phyloP scores from a whole-genome alignment of 92 coral and sea anemone species.

The Porites cylindrica region DNA sequence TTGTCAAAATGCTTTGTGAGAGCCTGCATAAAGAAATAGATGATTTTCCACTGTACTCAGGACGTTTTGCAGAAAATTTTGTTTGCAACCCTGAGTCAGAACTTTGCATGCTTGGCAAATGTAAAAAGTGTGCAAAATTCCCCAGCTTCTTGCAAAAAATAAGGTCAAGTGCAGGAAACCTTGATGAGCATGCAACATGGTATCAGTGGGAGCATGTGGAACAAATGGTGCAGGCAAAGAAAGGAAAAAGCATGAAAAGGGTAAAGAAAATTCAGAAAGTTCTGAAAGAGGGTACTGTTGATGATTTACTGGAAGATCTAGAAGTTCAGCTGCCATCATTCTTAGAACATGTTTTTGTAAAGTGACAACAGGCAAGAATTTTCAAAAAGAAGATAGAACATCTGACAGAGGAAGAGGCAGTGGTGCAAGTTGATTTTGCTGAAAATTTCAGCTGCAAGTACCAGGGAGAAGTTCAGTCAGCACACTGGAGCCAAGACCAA shows the following conservation, averaged over 20 bases:
- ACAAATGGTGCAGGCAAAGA: constrained; percentile 17
- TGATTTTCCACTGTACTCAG: no score
- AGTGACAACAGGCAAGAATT: no score
- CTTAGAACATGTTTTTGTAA: no score
- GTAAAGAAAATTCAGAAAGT: constrained; percentile 43
- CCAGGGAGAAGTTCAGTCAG: constrained; percentile 75
- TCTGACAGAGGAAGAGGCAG: constrained; percentile 55
- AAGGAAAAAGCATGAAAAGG: constrained; percentile 12
- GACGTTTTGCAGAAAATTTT: no score
- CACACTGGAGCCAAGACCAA: constrained; percentile 69
- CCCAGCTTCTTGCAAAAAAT: background rate
- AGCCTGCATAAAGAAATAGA: no score
- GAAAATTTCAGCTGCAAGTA: constrained; percentile 66
- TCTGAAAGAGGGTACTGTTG: constrained; percentile 49
- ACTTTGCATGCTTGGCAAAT: no score
- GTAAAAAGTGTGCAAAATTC: constrained; percentile 33
- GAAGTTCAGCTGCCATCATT: constrained; percentile 30
- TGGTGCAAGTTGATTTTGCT: constrained; percentile 76
- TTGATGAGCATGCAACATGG: constrained; percentile 39
- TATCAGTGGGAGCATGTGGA: constrained; percentile 67
- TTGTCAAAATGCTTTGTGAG: no score
- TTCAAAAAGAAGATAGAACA: background rate
- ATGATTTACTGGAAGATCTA: constrained; percentile 24
- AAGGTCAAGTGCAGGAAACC: background rate
- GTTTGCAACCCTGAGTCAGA: no score